Evolutionary conservation across 2,888 invertebrate species (phyloP).

Genomic region (Eupsilia transversa): DNA sequence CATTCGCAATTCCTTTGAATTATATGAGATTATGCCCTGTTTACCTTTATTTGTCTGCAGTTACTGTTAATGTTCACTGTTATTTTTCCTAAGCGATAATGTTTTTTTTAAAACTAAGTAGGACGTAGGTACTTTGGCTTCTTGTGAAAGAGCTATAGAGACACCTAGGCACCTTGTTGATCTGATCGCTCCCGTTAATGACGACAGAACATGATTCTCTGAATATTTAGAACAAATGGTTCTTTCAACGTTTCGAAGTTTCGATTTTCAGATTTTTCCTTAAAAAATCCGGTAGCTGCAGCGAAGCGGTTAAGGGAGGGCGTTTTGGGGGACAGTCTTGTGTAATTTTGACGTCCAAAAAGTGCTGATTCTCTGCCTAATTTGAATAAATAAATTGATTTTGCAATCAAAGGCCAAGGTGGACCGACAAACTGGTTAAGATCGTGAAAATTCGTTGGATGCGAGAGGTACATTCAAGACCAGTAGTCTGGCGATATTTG

Average conservation of each 20-base stretch:
- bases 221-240: neutral
- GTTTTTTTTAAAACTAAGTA: too few species aligned
- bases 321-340: too few species aligned
- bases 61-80: conserved; percentile 5
- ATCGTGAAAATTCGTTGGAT: neutral
- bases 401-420: neutral
- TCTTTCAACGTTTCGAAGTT: neutral
- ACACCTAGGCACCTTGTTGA: neutral
- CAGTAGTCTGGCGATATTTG: neutral
- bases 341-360: too few species aligned
- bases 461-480: neutral
- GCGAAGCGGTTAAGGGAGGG: too few species aligned
- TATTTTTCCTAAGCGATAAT: neutral
- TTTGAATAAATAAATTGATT: too few species aligned
- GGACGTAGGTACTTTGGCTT: too few species aligned
- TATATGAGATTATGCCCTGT: conserved; percentile 36
- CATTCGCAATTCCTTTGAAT: conserved; percentile 28
- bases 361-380: too few species aligned
- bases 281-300: neutral
- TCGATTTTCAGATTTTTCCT: neutral
- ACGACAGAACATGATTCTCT: neutral
- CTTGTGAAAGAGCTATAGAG: neutral
- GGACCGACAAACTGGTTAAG: too few species aligned
- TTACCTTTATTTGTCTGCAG: conserved; percentile 32
- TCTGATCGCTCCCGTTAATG: neutral